phyloP scores from a whole-genome alignment of 2,113 vertebrate species.

The Girardinichthys multiradiatus region DNA sequence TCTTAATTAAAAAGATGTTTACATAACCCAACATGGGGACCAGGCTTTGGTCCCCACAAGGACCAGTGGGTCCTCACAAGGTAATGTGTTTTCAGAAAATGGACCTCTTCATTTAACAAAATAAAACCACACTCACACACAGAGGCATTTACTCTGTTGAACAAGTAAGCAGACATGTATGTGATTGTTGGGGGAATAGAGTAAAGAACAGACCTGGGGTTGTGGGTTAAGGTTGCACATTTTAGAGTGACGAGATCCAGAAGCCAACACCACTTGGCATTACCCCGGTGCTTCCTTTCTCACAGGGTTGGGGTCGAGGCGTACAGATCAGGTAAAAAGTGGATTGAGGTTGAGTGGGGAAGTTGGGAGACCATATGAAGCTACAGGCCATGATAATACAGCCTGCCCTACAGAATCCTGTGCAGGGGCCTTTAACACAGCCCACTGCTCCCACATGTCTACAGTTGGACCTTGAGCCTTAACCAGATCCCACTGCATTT shows the following conservation, averaged over 20 bases:
- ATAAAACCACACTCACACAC: too few relatives aligned
- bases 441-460: constrained; percentile 57
- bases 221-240: constrained; percentile 72
- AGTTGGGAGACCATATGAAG: constrained; percentile 47
- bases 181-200: constrained; percentile 74
- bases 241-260: constrained; percentile 79
- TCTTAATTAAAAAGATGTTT: too few relatives aligned
- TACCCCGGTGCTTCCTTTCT: constrained; percentile 72
- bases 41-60: too few relatives aligned
- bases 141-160: constrained; percentile 34
- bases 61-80: too few relatives aligned
- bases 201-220: constrained; percentile 73
- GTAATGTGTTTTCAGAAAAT: too few relatives aligned
- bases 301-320: constrained; percentile 38
- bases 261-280: constrained; percentile 70
- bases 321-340: constrained; percentile 16
- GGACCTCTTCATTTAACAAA: too few relatives aligned
- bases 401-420: constrained; percentile 55
- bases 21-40: too few relatives aligned
- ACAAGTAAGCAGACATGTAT: constrained; percentile 69
- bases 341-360: constrained; percentile 31
- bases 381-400: constrained; percentile 48
- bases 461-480: constrained; percentile 47
- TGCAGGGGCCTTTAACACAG: constrained; percentile 35
- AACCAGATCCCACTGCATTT: constrained; percentile 72